Percentiles rank a stretch among this genome's conserved stretches.
phyloP scores from a whole-genome alignment of 2,797 vertebrate species.

The Labroides dimidiatus region DNA sequence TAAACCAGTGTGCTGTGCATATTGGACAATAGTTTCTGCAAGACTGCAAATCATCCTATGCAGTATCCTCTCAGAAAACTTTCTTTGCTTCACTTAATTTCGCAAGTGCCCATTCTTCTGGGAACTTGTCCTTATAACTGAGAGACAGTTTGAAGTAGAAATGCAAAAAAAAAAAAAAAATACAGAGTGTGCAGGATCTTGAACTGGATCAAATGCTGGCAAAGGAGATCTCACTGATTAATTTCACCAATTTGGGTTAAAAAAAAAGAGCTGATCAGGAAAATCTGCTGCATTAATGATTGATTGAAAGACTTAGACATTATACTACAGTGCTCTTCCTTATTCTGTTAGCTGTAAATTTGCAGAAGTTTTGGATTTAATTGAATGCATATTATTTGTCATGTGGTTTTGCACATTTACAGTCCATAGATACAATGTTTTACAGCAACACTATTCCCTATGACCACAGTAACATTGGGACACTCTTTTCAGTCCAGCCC shows the following conservation, averaged over 20 bases:
- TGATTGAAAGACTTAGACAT: neutral
- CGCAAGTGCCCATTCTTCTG: neutral
- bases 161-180: neutral
- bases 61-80: neutral
- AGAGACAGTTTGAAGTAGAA: neutral
- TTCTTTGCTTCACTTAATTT: neutral
- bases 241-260: neutral
- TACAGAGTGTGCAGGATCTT: constrained; percentile 2
- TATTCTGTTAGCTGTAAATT: no score
- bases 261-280: neutral
- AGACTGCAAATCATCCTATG: neutral
- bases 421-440: no score
- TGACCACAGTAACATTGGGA: no score
- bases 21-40: no score
- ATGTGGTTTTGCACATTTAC: no score
- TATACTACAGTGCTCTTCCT: no score
- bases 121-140: neutral
- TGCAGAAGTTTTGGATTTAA: no score
- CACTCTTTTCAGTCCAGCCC: neutral
- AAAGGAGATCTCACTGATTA: neutral
- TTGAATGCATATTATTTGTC: no score
- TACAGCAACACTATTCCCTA: no score
- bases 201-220: neutral
- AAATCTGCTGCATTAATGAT: constrained; percentile 1
- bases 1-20: no score